Evolutionary conservation across 53 echinoderm and acorn worm species (phyloP).

Genomic region (Pentamera pediparva): DNA sequence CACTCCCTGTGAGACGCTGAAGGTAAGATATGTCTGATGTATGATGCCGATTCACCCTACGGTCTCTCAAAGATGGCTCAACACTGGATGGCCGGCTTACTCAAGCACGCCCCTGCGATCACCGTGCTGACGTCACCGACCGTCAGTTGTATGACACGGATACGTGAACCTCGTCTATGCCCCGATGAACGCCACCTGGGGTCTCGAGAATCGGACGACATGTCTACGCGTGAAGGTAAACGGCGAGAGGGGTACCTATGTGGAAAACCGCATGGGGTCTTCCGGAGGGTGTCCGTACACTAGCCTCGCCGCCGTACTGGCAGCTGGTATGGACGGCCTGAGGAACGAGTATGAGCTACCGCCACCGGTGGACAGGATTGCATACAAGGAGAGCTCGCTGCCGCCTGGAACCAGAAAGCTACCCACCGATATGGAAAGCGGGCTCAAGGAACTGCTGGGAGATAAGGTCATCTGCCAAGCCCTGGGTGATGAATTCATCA

Average conservation of each 20-base stretch:
- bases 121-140: constrained; percentile 49
- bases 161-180: not conserved
- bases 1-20: constrained; percentile 60
- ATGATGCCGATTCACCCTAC: constrained; percentile 30
- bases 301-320: constrained; percentile 53
- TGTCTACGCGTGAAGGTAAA: constrained; percentile 50
- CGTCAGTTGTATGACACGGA: constrained; percentile 48
- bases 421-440: constrained; percentile 40
- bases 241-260: constrained; percentile 52
- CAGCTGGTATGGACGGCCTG: constrained; percentile 71
- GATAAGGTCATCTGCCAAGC: constrained; percentile 45
- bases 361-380: constrained; percentile 9
- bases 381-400: constrained; percentile 1
- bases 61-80: constrained; percentile 51
- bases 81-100: constrained; percentile 74
- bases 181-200: constrained; percentile 58
- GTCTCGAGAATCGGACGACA: constrained; percentile 55
- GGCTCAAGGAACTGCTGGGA: constrained; percentile 38
- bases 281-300: constrained; percentile 61
- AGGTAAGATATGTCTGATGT: constrained; percentile 28
- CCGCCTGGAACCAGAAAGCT: constrained; percentile 28
- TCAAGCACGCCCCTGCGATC: constrained; percentile 61
- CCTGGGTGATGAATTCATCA: constrained; percentile 53
- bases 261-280: constrained; percentile 63
- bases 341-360: constrained; percentile 37